Evolutionary conservation across 2,888 invertebrate genomes (phyloP).

Genomic region (Drosophila basisetae): DNA sequence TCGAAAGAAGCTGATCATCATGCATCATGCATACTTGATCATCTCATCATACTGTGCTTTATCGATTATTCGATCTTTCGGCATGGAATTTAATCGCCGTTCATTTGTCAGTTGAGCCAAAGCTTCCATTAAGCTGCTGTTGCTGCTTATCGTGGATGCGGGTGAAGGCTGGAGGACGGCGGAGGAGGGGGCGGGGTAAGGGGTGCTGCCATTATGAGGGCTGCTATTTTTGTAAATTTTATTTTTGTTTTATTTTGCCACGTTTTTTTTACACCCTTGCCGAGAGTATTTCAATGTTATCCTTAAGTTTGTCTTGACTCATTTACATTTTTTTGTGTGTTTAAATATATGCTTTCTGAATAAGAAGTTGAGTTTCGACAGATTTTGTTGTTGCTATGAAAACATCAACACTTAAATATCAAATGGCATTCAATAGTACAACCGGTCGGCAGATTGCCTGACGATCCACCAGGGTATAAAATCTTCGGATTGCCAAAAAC

Average conservation of each 20-base stretch:
- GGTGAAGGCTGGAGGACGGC: neutral
- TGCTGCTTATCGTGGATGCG: neutral
- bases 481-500: neutral
- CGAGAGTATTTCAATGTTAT: neutral
- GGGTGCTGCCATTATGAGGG: constrained; percentile 25
- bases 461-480: neutral
- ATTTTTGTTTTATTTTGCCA: constrained; percentile 32
- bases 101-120: neutral
- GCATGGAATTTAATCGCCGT: neutral
- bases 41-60: neutral
- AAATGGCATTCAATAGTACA: neutral
- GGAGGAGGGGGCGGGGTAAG: too few relatives aligned
- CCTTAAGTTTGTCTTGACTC: neutral
- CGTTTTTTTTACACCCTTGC: neutral
- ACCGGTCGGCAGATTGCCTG: neutral
- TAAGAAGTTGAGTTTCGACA: neutral
- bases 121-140: neutral
- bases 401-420: neutral
- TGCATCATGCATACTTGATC: neutral
- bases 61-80: constrained; percentile 24
- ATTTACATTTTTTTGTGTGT: too few relatives aligned
- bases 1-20: neutral
- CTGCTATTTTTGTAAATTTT: constrained; percentile 8
- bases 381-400: neutral
- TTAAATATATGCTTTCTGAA: neutral